Evolutionary conservation across 2,113 vertebrate genomes (phyloP), one percentile per base, ranked within the genome.

Genomic region (Pseudorectes ferrugineus): DNA sequence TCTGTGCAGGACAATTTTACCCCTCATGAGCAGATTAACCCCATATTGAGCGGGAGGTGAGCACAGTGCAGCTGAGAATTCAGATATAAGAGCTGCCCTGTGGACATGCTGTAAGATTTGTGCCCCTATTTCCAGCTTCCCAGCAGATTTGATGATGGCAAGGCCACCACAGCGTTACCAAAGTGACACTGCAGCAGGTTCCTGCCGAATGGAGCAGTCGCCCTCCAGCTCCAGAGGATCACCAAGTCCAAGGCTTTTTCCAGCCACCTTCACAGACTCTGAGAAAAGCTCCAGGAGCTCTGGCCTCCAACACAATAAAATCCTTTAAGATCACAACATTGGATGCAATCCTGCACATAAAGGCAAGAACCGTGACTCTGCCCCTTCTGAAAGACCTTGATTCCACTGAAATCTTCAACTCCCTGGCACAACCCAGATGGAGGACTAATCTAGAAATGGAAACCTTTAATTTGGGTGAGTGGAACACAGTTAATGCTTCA

Each of bases 41-140:
- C 49, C 0, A 0, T 3, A 3, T 1, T 29, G 57, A 70, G 46
- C 5, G 7, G 43, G 55, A 79, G 31, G 14, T 2, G 38, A 87
- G 38, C 12, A 29, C 17, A 25, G 5, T 0, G 3, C 26, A 55
- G n/a, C 38, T 7, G 11, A 58, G 33, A 54, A 81, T 0, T 12
- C 21, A 57, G 70, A 62, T 5, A 0, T 3, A 24, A 16, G 36
- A 76, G 46, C 0, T 52, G 42, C 28, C 45, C 48, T 31, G 12
- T 0, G 5, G n/a, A 51, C 9, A 8, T 1, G 14, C 21, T 38
- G 46, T 5, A 4, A 40, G 12, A 19, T 26, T 31, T 35, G 2
- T 9, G 36, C 14, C 14, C 11, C 38, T 13, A 0, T 18, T 73
- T 51, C 73, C 59, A 77, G 40, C 15, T 58, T 28, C 36, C 36